Percentiles rank a stretch among this genome's conserved stretches.
Evolutionary conservation across 2,797 vertebrate genomes (phyloP).

Genomic region (Eidolon dupreanum): DNA sequence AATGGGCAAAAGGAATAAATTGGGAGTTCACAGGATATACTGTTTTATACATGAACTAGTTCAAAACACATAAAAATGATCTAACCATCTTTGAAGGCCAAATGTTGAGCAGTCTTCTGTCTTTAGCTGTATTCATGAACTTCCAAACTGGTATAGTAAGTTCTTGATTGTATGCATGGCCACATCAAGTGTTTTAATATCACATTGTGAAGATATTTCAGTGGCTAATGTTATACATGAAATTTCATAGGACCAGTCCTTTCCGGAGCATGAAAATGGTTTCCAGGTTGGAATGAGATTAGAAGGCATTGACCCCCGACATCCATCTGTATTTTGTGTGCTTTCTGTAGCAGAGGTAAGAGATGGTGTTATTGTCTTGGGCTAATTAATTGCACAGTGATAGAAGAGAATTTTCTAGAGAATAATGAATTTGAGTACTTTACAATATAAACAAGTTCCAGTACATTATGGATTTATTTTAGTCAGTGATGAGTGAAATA

Average conservation of each 20-base stretch:
- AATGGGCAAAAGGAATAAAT: neutral
- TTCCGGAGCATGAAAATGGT: conserved; percentile 83
- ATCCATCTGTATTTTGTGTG: conserved; percentile 89
- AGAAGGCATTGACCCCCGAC: conserved; percentile 88
- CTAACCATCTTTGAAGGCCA: neutral
- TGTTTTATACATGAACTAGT: neutral
- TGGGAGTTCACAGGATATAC: neutral
- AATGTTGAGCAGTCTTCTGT: neutral
- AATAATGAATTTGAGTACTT: neutral
- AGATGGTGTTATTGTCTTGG: neutral
- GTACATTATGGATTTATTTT: conserved; percentile 25
- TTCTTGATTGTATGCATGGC: neutral
- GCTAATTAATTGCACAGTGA: neutral
- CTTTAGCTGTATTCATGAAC: neutral
- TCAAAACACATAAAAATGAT: neutral
- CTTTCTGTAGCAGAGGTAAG: conserved; percentile 89
- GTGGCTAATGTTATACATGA: neutral
- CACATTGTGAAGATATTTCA: neutral
- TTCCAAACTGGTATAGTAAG: neutral
- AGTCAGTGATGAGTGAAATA: conserved; percentile 37
- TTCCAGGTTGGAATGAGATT: conserved; percentile 90
- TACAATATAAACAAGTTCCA: neutral
- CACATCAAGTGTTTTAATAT: neutral
- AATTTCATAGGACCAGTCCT: conserved; percentile 79
- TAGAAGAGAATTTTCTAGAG: conserved; percentile 24